A percentile compares a stretch with the other conserved stretches of the same genome.
Conservation (phyloP, 2,113 vertebrate genomes). For the Nothoprocta pentlandii region DNA sequence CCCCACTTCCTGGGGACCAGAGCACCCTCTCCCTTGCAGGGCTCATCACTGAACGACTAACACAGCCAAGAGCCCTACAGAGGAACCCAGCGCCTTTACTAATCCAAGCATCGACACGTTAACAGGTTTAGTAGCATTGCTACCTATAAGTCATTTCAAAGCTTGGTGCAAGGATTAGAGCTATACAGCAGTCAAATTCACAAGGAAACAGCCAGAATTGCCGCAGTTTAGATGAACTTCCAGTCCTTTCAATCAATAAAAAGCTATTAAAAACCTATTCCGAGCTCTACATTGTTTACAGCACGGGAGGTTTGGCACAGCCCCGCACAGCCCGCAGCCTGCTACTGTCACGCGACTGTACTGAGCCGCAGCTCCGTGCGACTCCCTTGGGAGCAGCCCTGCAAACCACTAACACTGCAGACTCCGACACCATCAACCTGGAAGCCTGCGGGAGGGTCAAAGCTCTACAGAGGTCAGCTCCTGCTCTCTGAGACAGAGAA, state of each 20-base stretch:
- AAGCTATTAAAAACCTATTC: not conserved
- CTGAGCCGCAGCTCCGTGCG: not conserved
- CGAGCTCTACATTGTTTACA: not conserved
- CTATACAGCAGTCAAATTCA: not conserved
- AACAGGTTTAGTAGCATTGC: not conserved
- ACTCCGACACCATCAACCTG: not conserved
- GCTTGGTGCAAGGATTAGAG: not conserved
- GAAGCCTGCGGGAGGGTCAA: too few relatives aligned
- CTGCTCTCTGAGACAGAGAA: not conserved
- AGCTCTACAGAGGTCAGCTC: not conserved
- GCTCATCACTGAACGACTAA: not conserved
- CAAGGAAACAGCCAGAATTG: constrained; percentile 26
- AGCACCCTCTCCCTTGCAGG: not conserved
- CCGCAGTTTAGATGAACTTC: not conserved
- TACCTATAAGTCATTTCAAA: not conserved
- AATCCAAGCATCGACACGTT: not conserved
- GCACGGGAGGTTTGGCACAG: not conserved
- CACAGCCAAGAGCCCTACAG: not conserved
- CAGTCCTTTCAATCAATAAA: not conserved
- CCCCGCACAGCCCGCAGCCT: not conserved
- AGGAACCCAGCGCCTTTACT: not conserved
- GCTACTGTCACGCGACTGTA: not conserved
- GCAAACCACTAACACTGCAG: not conserved
- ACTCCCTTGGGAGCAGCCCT: not conserved
- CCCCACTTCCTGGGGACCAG: fast-evolving